Percentiles rank a stretch among this genome's conserved stretches.
Conservation (phyloP, 2,113 vertebrate genomes). For the Microtus oregoni region DNA sequence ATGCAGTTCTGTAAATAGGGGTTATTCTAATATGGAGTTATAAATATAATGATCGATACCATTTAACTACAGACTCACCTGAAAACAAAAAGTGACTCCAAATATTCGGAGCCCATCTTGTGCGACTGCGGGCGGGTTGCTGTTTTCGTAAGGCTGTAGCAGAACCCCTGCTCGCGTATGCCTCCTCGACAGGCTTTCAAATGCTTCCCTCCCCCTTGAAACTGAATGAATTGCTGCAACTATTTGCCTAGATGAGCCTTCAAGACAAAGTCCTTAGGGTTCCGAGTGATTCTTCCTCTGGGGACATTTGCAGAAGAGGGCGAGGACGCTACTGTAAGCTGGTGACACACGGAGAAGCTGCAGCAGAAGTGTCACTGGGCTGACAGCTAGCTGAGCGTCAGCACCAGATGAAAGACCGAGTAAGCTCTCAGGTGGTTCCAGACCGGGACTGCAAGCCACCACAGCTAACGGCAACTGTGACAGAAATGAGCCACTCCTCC, state of each 20-base stretch:
- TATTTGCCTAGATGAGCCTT: background rate
- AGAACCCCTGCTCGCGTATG: background rate
- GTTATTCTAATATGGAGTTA: slow-evolving; percentile 11
- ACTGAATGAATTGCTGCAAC: background rate
- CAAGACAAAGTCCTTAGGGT: background rate
- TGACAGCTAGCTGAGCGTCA: background rate
- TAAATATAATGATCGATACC: slow-evolving; percentile 7
- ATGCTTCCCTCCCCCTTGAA: background rate
- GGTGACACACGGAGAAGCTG: background rate
- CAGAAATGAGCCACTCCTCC: background rate
- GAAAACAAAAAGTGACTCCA: slow-evolving; percentile 24
- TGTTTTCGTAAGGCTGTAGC: background rate
- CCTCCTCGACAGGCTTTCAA: background rate
- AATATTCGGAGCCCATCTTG: background rate
- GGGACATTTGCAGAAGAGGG: background rate
- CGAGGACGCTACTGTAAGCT: background rate
- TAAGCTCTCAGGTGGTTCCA: background rate
- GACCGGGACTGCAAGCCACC: background rate
- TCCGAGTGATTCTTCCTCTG: background rate
- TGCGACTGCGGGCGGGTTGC: too few relatives aligned
- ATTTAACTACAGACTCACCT: background rate
- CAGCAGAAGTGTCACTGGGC: background rate
- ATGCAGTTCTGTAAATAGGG: background rate
- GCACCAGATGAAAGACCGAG: background rate
- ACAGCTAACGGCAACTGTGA: background rate